Conservation (phyloP, 2,797 vertebrate species). For the Pitangus sulphuratus region DNA sequence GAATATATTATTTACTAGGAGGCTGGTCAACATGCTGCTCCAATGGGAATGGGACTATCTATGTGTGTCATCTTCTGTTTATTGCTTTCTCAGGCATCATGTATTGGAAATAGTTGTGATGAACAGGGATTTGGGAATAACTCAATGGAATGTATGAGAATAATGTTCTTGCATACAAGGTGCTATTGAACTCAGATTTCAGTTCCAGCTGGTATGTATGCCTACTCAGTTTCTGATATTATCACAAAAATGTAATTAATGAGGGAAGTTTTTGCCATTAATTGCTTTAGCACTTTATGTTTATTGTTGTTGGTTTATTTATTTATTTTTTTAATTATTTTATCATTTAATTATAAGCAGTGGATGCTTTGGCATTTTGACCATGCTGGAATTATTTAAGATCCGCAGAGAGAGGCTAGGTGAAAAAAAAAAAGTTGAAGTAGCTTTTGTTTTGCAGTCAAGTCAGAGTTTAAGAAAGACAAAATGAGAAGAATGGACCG, state of each 20-base stretch:
- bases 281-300: background rate
- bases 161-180: background rate
- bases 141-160: background rate
- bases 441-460: background rate
- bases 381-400: background rate
- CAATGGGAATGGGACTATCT: background rate
- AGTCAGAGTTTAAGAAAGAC: background rate
- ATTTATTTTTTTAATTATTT: background rate
- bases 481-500: background rate
- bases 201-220: background rate
- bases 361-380: background rate
- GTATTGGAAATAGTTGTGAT: background rate
- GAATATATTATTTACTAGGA: background rate
- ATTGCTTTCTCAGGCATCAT: background rate
- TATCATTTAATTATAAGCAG: background rate
- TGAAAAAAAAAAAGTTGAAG: background rate
- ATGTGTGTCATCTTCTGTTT: too few species aligned
- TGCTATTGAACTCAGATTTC: background rate
- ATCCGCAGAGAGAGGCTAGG: background rate
- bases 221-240: background rate
- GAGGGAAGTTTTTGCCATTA: background rate
- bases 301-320: too few species aligned
- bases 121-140: background rate
- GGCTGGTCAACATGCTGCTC: background rate
- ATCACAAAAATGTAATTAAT: background rate